These are phyloP conservation scores for Serripes groenlandicus DNA, from an alignment of 2,888 invertebrate species.

Conservation along the genomic window DNA sequence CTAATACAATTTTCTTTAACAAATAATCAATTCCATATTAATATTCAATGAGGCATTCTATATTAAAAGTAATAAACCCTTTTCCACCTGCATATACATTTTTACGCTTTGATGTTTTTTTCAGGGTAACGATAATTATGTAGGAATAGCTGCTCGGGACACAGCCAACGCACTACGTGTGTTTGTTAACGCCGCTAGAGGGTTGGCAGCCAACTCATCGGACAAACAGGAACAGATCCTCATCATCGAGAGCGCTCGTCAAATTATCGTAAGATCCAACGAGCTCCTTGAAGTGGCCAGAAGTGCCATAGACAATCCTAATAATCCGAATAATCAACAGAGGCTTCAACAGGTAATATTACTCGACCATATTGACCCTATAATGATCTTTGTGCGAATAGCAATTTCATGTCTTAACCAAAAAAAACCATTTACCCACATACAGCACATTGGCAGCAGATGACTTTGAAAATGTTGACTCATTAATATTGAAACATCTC, in stretches of 20 bases:
- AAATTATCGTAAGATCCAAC: constrained; percentile 93
- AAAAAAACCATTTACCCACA: too few species aligned
- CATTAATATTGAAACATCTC: too few species aligned
- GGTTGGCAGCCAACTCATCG: constrained; percentile 87
- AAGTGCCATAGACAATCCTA: constrained; percentile 90
- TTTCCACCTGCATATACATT: too few species aligned
- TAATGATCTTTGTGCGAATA: too few species aligned
- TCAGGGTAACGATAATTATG: constrained; percentile 92
- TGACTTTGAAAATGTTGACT: too few species aligned
- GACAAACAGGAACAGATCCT: constrained; percentile 87
- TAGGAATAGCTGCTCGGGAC: constrained; percentile 93
- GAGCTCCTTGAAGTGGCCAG: constrained; percentile 94
- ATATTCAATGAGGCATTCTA: too few species aligned
- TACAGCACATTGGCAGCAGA: too few species aligned
- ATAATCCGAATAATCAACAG: constrained; percentile 88
- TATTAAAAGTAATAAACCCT: too few species aligned
- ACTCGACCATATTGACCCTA: too few species aligned
- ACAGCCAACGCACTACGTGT: constrained; percentile 92
- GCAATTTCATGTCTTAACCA: too few species aligned
- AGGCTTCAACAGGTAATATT: constrained; percentile 90
- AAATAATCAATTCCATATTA: too few species aligned
- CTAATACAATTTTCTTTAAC: too few species aligned
- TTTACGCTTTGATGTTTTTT: constrained; percentile 1
- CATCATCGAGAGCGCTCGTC: constrained; percentile 89
- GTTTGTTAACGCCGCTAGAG: constrained; percentile 92